phyloP scores from a whole-genome alignment of 2,797 vertebrate genomes.

The Hemitrygon akajei region DNA sequence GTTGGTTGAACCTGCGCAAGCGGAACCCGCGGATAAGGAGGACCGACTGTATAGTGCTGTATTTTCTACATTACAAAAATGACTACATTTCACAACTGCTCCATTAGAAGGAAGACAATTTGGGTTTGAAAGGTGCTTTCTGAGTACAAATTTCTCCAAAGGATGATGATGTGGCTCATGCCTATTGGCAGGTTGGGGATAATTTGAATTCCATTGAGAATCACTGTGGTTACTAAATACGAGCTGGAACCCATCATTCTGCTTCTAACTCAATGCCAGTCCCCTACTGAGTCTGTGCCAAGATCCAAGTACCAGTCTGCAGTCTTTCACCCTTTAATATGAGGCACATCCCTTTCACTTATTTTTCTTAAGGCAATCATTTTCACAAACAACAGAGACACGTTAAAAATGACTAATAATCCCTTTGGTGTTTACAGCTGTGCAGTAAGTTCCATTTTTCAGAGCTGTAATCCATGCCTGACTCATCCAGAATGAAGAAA shows the following conservation, averaged over 20 bases:
- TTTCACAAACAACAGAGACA: neutral
- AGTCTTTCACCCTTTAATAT: neutral
- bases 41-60: too few relatives aligned
- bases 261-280: neutral
- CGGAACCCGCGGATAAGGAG: too few relatives aligned
- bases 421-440: neutral
- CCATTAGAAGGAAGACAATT: too few relatives aligned
- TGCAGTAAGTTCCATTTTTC: neutral
- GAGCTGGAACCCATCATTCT: neutral
- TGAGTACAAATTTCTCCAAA: too few relatives aligned
- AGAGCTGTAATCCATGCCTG: neutral
- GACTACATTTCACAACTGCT: too few relatives aligned
- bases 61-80: too few relatives aligned
- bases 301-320: neutral
- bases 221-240: neutral
- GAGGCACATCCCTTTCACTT: neutral
- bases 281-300: neutral
- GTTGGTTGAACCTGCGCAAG: too few relatives aligned
- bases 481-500: neutral
- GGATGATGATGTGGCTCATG: neutral
- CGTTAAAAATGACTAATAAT: neutral
- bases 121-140: too few relatives aligned
- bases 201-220: neutral
- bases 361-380: neutral
- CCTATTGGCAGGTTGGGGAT: neutral